These are phyloP conservation scores for Aporrectodea caliginosa DNA, from an alignment of 1,140 invertebrate species.

Conservation along the genomic window DNA sequence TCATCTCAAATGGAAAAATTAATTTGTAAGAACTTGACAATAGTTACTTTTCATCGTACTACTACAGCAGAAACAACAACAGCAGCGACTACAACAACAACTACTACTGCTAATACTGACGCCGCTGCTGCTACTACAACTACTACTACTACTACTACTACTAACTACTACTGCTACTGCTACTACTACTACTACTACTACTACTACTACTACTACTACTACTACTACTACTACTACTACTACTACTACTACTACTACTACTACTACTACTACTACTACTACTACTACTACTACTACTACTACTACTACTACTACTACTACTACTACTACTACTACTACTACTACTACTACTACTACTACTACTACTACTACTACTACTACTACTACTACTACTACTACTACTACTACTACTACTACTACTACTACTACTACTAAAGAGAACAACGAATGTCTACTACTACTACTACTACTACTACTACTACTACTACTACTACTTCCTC, in stretches of 20 bases:
- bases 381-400: slow-evolving; percentile 2
- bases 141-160: too few species aligned
- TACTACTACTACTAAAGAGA: slow-evolving; percentile 3
- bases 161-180: too few species aligned
- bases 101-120: too few species aligned
- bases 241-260: slow-evolving; percentile 3
- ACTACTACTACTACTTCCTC: too few species aligned
- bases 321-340: slow-evolving; percentile 2
- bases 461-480: not conserved
- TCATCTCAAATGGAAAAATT: too few species aligned
- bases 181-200: too few species aligned
- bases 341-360: slow-evolving; percentile 2
- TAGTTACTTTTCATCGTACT: too few species aligned
- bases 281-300: slow-evolving; percentile 2
- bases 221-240: slow-evolving; percentile 2
- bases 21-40: too few species aligned
- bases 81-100: too few species aligned
- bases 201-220: not conserved
- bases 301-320: slow-evolving; percentile 3
- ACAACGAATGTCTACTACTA: too few species aligned
- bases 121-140: too few species aligned
- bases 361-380: slow-evolving; percentile 3
- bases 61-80: too few species aligned
- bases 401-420: slow-evolving; percentile 1
- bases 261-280: slow-evolving; percentile 2